These are phyloP conservation scores for Leptopilina syphax DNA, from an alignment of 2,888 invertebrate genomes.

Conservation along the genomic window DNA sequence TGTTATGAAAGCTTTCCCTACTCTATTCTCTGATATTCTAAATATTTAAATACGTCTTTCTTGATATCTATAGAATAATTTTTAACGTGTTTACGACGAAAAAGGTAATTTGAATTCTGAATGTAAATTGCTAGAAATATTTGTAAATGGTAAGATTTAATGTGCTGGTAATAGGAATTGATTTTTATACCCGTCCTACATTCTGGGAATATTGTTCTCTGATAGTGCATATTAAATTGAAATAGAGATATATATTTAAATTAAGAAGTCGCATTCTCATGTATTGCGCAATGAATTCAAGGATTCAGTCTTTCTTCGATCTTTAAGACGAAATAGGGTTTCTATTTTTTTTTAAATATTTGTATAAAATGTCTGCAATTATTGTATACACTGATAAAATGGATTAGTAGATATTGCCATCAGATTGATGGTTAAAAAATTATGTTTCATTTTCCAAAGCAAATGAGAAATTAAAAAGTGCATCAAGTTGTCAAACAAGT, in stretches of 20 bases:
- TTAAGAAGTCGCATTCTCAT: background rate
- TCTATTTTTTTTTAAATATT: too few relatives aligned
- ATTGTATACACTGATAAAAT: too few relatives aligned
- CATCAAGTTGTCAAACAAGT: too few relatives aligned
- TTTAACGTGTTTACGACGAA: background rate
- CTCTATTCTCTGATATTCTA: background rate
- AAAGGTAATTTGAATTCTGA: background rate
- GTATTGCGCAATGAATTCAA: background rate
- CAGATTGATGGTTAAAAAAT: too few relatives aligned
- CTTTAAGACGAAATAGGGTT: too few relatives aligned
- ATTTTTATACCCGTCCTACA: background rate
- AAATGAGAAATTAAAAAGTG: too few relatives aligned
- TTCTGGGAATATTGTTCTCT: background rate
- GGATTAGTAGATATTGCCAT: too few relatives aligned
- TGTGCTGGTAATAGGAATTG: background rate
- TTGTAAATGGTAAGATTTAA: background rate
- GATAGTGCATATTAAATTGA: background rate
- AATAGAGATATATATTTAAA: background rate
- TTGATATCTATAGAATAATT: background rate
- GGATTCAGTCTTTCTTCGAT: too few relatives aligned
- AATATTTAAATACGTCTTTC: background rate
- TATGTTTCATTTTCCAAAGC: too few relatives aligned
- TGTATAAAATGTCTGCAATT: too few relatives aligned
- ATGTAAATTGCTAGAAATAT: background rate
- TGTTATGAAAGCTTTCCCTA: background rate